phyloP scores from a whole-genome alignment of 2,888 invertebrate species.

The Timandra comae region DNA sequence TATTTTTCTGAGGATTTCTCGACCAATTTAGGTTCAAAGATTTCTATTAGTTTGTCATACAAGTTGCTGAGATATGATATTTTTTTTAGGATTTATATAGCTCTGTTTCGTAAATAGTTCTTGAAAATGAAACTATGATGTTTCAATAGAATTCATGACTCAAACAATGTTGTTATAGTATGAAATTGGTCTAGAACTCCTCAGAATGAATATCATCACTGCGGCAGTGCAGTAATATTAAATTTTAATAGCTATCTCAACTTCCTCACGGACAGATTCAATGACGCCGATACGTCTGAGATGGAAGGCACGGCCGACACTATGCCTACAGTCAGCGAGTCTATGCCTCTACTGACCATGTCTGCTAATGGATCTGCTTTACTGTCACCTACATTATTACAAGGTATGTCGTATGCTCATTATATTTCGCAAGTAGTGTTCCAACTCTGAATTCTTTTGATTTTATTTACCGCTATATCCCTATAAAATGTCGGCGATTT shows the following conservation, averaged over 20 bases:
- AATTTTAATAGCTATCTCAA: slow-evolving; percentile 31
- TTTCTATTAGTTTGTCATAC: too few species aligned
- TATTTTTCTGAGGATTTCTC: neutral
- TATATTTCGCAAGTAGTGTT: too few species aligned
- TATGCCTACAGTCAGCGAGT: slow-evolving; percentile 62
- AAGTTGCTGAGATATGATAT: too few species aligned
- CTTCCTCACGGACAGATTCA: slow-evolving; percentile 45
- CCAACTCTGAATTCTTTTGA: too few species aligned
- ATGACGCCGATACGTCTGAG: slow-evolving; percentile 68
- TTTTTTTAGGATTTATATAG: too few species aligned
- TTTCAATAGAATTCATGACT: too few species aligned
- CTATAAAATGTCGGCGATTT: too few species aligned
- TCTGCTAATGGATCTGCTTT: slow-evolving; percentile 58
- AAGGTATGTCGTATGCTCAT: too few species aligned
- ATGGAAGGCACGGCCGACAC: slow-evolving; percentile 63
- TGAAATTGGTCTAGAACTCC: slow-evolving; percentile 1
- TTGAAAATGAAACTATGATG: too few species aligned
- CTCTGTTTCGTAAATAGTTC: too few species aligned
- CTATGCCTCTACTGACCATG: slow-evolving; percentile 59
- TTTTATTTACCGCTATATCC: too few species aligned
- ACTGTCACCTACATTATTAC: slow-evolving; percentile 50
- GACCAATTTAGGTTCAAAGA: too few species aligned
- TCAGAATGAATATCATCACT: slow-evolving; percentile 5
- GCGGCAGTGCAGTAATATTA: slow-evolving; percentile 18
- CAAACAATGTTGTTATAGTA: neutral